Percentiles rank a stretch among this genome's conserved stretches.
Evolutionary conservation across 2,888 invertebrate genomes (phyloP).

Genomic region (Cyclophora albipunctata): DNA sequence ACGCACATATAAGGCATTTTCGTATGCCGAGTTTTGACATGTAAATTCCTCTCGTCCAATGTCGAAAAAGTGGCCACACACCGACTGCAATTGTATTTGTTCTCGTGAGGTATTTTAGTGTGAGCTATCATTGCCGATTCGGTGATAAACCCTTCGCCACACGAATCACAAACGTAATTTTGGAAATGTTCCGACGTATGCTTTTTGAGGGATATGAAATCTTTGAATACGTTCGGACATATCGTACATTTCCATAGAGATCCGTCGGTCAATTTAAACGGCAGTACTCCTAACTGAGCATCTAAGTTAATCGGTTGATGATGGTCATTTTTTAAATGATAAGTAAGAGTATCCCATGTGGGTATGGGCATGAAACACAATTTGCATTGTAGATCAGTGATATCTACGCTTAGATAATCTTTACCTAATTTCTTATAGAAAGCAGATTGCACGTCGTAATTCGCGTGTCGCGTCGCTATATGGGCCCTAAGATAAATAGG

Average conservation of each 20-base stretch:
- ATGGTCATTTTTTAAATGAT: conserved; percentile 57
- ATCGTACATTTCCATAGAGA: conserved; percentile 63
- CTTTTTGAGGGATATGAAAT: conserved; percentile 58
- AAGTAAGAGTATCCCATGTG: conserved; percentile 48
- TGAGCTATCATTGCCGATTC: conserved; percentile 65
- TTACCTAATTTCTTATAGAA: conserved; percentile 67
- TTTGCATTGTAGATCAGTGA: conserved; percentile 64
- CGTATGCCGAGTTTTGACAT: conserved; percentile 63
- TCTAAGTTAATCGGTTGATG: conserved; percentile 57
- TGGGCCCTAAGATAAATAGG: conserved; percentile 53
- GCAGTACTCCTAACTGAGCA: conserved; percentile 56
- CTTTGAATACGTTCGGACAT: conserved; percentile 61
- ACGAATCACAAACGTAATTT: conserved; percentile 66
- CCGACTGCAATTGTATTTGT: conserved; percentile 60
- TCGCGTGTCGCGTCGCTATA: conserved; percentile 48
- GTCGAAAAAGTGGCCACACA: conserved; percentile 62
- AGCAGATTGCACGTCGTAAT: conserved; percentile 57
- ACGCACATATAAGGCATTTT: conserved; percentile 60
- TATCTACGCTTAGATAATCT: conserved; percentile 60
- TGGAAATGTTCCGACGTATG: conserved; percentile 64
- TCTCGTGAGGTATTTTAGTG: conserved; percentile 62
- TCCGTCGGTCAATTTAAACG: conserved; percentile 57
- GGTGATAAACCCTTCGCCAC: conserved; percentile 66
- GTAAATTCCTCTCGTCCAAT: conserved; percentile 54
- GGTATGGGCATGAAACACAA: conserved; percentile 53